Percentiles rank a stretch among this genome's conserved stretches.
phyloP scores from a whole-genome alignment of 2,888 invertebrate genomes.

The Zonitis immaculata region DNA sequence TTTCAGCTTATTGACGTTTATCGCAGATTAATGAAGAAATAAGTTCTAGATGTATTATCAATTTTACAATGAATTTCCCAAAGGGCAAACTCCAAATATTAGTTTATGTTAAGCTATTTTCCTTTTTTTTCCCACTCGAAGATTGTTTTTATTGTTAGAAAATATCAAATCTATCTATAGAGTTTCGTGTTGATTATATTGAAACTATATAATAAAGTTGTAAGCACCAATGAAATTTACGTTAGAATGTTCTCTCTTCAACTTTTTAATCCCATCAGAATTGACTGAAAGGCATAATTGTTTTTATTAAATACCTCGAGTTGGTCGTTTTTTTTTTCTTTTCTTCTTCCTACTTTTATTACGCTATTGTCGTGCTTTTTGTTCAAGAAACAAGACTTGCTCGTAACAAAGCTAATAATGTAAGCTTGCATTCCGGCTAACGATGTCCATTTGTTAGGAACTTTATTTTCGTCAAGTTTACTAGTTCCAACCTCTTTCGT shows the following conservation, averaged over 20 bases:
- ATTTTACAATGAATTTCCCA: conserved; percentile 35
- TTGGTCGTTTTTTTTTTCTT: too few species aligned
- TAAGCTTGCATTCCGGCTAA: conserved; percentile 29
- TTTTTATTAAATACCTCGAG: conserved; percentile 20
- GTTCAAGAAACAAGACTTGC: conserved; percentile 23
- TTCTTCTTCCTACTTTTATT: conserved; percentile 23
- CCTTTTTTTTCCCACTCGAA: too few species aligned
- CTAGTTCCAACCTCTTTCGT: conserved; percentile 18
- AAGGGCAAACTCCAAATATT: conserved; percentile 11
- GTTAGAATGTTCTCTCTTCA: background rate
- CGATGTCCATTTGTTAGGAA: conserved; percentile 33
- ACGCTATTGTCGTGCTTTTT: conserved; percentile 23
- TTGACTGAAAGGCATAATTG: conserved; percentile 15
- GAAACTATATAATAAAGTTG: too few species aligned
- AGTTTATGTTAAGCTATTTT: background rate
- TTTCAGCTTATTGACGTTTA: conserved; percentile 37
- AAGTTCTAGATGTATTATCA: conserved; percentile 34
- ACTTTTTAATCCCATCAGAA: conserved; percentile 9
- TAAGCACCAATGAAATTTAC: too few species aligned
- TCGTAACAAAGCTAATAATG: conserved; percentile 33
- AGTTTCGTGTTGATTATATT: too few species aligned
- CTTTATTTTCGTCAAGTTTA: conserved; percentile 27
- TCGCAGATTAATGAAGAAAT: conserved; percentile 40
- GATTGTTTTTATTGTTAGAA: too few species aligned
- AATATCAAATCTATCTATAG: too few species aligned